A percentile compares a stretch with the other conserved stretches of the same genome.
These are phyloP conservation scores for Pyrrhia umbra DNA, from an alignment of 2,888 invertebrate genomes.

Conservation along the genomic window DNA sequence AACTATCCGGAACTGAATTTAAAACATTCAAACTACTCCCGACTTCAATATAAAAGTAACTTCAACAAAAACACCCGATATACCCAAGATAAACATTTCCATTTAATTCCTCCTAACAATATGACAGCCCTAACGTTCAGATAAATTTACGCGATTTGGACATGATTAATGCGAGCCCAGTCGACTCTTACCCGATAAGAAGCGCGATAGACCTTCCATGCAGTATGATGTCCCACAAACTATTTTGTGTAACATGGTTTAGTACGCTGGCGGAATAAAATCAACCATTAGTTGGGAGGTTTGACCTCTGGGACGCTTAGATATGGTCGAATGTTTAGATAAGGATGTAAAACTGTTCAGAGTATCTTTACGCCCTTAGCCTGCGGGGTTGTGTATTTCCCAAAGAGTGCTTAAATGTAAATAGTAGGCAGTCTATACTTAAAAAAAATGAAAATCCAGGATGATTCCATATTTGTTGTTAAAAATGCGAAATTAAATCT, in stretches of 20 bases:
- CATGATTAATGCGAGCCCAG: conserved; percentile 70
- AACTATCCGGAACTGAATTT: too few relatives aligned
- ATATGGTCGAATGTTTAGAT: conserved; percentile 38
- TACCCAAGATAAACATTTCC: conserved; percentile 30
- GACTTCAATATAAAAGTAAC: neutral
- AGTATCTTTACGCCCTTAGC: conserved; percentile 36
- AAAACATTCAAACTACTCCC: neutral
- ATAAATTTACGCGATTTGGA: conserved; percentile 74
- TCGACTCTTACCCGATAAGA: conserved; percentile 59
- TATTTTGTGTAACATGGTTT: conserved; percentile 40
- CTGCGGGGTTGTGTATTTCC: conserved; percentile 5
- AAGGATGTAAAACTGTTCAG: conserved; percentile 17
- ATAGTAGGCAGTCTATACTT: neutral
- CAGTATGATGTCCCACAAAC: conserved; percentile 22
- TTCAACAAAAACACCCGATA: conserved; percentile 14
- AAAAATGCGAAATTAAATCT: too few relatives aligned
- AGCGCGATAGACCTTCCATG: conserved; percentile 35
- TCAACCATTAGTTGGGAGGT: conserved; percentile 47
- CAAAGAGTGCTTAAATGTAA: conserved; percentile 1
- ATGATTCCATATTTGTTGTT: too few relatives aligned
- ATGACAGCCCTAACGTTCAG: conserved; percentile 59
- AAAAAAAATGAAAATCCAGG: neutral
- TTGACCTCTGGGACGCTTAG: conserved; percentile 39
- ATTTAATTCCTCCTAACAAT: conserved; percentile 53
- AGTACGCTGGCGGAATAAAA: conserved; percentile 47